phyloP scores from a whole-genome alignment of 1,140 invertebrate species.

The Sesamia nonagrioides region DNA sequence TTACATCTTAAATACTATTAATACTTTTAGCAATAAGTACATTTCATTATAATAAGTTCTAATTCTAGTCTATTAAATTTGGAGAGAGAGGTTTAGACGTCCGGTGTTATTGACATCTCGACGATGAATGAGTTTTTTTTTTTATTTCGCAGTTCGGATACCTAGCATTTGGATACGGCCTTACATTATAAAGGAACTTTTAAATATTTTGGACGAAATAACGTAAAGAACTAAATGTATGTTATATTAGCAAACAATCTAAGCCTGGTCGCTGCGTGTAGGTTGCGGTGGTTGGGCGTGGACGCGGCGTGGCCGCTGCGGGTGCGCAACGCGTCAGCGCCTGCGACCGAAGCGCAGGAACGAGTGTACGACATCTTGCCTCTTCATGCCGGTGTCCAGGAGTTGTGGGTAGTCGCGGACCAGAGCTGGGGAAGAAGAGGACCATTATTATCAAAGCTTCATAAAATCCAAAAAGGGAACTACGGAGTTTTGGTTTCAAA shows the following conservation, averaged over 20 bases:
- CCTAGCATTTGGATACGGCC: slow-evolving; percentile 44
- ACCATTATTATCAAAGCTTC: neutral
- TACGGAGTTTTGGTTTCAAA: too few species aligned
- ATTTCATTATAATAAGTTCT: slow-evolving; percentile 61
- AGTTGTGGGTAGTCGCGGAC: slow-evolving; percentile 85
- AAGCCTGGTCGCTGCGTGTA: slow-evolving; percentile 58
- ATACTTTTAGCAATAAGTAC: slow-evolving; percentile 82
- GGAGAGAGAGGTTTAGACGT: slow-evolving; percentile 68
- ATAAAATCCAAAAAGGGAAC: too few species aligned
- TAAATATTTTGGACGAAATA: slow-evolving; percentile 82
- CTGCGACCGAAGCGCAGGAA: slow-evolving; percentile 93
- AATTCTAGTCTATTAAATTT: slow-evolving; percentile 63
- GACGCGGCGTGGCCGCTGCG: slow-evolving; percentile 47
- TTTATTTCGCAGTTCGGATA: slow-evolving; percentile 60
- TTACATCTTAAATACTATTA: slow-evolving; percentile 75
- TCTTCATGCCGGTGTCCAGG: slow-evolving; percentile 90
- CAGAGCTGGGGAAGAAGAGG: slow-evolving; percentile 67
- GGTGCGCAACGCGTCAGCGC: slow-evolving; percentile 73
- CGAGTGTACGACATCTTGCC: slow-evolving; percentile 94
- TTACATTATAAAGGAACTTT: slow-evolving; percentile 69
- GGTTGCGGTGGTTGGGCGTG: slow-evolving; percentile 43
- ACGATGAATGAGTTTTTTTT: slow-evolving; percentile 49
- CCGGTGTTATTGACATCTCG: slow-evolving; percentile 51
- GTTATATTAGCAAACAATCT: slow-evolving; percentile 51
- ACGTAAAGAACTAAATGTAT: slow-evolving; percentile 57